phyloP scores from a whole-genome alignment of 2,888 invertebrate genomes.

The Ptilodon capucinus region DNA sequence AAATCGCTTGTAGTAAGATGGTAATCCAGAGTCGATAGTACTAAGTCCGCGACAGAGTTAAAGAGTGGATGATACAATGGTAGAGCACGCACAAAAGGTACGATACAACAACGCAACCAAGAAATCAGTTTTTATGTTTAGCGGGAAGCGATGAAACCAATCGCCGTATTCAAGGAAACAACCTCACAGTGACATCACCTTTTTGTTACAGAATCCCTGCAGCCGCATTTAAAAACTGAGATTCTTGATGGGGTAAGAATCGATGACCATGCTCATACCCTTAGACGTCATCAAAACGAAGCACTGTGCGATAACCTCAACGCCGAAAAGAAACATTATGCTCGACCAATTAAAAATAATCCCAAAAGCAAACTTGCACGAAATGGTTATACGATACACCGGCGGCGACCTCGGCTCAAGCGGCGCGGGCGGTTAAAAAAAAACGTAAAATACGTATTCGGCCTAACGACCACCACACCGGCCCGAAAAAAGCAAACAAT shows the following conservation, averaged over 20 bases:
- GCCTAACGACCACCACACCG: slow-evolving; percentile 49
- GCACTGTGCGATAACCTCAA: too few relatives aligned
- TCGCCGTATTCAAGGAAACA: neutral
- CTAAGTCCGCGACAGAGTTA: too few relatives aligned
- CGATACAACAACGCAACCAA: slow-evolving; percentile 52
- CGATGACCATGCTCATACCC: too few relatives aligned
- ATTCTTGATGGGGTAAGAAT: too few relatives aligned
- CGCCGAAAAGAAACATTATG: neutral
- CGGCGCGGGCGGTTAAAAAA: slow-evolving; percentile 23
- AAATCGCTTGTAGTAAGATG: too few relatives aligned
- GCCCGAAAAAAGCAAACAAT: slow-evolving; percentile 57
- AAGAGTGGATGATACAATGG: slow-evolving; percentile 7
- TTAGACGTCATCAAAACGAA: too few relatives aligned
- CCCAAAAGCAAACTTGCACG: slow-evolving; percentile 14
- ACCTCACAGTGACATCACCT: neutral
- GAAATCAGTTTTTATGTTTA: slow-evolving; percentile 51
- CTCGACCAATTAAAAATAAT: slow-evolving; percentile 11
- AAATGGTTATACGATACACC: slow-evolving; percentile 33
- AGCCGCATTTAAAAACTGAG: too few relatives aligned
- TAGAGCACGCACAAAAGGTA: slow-evolving; percentile 36
- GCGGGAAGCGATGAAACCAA: slow-evolving; percentile 26
- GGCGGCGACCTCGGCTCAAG: slow-evolving; percentile 21
- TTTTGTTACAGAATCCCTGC: neutral
- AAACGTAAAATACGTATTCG: slow-evolving; percentile 37
- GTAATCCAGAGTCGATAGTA: too few relatives aligned